Conservation (phyloP, 2,888 invertebrate genomes). For the Thymelicus sylvestris region DNA sequence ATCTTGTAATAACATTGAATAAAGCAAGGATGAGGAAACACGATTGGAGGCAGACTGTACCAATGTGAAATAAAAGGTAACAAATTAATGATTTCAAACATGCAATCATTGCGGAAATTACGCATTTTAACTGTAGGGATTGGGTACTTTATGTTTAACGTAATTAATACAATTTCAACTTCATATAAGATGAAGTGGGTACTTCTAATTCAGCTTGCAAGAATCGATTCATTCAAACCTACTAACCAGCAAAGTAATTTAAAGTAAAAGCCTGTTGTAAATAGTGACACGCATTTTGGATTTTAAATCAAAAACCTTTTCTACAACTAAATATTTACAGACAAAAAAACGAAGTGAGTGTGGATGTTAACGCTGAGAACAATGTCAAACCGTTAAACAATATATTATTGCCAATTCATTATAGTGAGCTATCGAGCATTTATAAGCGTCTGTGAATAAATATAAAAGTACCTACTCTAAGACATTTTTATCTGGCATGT, state of each 20-base stretch:
- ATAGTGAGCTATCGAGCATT: background rate
- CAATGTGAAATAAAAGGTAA: background rate
- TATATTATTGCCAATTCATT: conserved; percentile 6
- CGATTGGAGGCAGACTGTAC: conserved; percentile 4
- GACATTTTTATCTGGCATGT: conserved; percentile 30
- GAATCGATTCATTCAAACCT: too few relatives aligned
- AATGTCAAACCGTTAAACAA: background rate
- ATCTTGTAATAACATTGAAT: conserved; percentile 39
- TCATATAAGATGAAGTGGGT: too few relatives aligned
- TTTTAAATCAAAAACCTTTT: background rate
- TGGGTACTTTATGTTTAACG: too few relatives aligned
- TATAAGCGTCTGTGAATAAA: background rate
- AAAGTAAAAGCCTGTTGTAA: too few relatives aligned
- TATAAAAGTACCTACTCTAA: conserved; percentile 4
- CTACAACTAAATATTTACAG: background rate
- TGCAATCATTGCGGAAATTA: background rate
- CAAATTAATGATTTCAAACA: background rate
- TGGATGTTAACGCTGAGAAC: background rate
- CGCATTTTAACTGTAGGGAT: too few relatives aligned
- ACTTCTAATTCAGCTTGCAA: too few relatives aligned
- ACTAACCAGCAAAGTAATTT: too few relatives aligned
- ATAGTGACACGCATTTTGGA: too few relatives aligned
- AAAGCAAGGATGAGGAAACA: conserved; percentile 23
- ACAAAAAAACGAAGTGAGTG: background rate
- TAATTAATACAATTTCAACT: too few relatives aligned